These are phyloP conservation scores for Mimas tiliae DNA, from an alignment of 2,888 invertebrate genomes.

Conservation along the genomic window DNA sequence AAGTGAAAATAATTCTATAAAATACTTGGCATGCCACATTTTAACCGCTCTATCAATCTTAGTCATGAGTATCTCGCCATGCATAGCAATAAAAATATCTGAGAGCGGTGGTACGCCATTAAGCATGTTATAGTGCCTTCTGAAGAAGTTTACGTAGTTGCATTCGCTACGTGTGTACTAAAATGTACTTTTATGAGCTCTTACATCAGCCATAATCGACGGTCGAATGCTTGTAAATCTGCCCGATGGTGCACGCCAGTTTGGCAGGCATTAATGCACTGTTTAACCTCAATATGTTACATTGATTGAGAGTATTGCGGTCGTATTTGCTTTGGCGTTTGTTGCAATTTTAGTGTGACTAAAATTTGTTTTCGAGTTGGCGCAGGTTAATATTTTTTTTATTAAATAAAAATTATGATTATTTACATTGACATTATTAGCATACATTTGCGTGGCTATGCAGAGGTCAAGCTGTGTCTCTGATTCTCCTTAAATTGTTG, in stretches of 20 bases:
- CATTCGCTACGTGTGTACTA: constrained; percentile 38
- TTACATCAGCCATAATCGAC: constrained; percentile 44
- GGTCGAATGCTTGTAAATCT: constrained; percentile 48
- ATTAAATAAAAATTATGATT: no score
- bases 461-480: no score
- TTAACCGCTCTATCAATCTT: constrained; percentile 7
- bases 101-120: constrained; percentile 29
- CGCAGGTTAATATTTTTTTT: no score
- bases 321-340: not conserved
- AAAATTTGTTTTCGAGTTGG: not conserved
- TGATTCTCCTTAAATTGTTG: no score
- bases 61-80: not conserved
- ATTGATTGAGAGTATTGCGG: constrained; percentile 27
- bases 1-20: not conserved
- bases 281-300: constrained; percentile 38
- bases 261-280: constrained; percentile 45
- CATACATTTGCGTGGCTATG: no score
- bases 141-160: constrained; percentile 39
- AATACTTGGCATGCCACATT: constrained; percentile 12
- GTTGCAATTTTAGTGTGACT: not conserved
- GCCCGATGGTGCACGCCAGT: constrained; percentile 43
- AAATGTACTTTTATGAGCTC: constrained; percentile 49
- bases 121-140: constrained; percentile 23
- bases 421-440: no score
- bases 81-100: constrained; percentile 36